These are phyloP conservation scores for Apodemia mormo DNA, from an alignment of 2,888 invertebrate genomes.

Conservation along the genomic window DNA sequence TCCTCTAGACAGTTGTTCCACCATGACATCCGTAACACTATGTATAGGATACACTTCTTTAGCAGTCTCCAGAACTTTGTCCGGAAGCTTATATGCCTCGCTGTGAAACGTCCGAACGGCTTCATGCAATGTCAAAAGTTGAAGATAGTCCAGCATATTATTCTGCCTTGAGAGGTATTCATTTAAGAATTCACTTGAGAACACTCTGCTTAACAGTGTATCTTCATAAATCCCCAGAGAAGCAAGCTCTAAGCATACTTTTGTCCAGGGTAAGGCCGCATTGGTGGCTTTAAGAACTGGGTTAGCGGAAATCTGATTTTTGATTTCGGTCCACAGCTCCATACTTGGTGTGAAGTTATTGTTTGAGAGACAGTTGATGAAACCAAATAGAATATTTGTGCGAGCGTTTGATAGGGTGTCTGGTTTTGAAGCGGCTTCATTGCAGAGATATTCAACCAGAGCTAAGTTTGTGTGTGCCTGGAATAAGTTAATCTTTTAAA, in stretches of 20 bases:
- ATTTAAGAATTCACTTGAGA: conserved; percentile 72
- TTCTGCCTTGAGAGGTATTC: conserved; percentile 57
- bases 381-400: conserved; percentile 64
- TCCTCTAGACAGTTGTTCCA: conserved; percentile 71
- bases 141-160: conserved; percentile 69
- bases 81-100: conserved; percentile 58
- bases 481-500: conserved; percentile 33
- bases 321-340: conserved; percentile 73
- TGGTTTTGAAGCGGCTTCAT: conserved; percentile 66
- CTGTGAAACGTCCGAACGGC: conserved; percentile 73
- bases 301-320: conserved; percentile 62
- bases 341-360: conserved; percentile 82
- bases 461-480: conserved; percentile 82
- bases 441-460: conserved; percentile 81
- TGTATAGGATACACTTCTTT: conserved; percentile 54
- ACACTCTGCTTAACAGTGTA: conserved; percentile 73
- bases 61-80: conserved; percentile 58
- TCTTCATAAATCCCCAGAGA: conserved; percentile 82
- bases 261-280: conserved; percentile 73
- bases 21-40: conserved; percentile 62
- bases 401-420: conserved; percentile 59
- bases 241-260: conserved; percentile 79
- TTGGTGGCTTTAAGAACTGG: conserved; percentile 59
- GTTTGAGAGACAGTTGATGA: conserved; percentile 80
- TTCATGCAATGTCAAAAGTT: conserved; percentile 80